Conservation (phyloP, 92 coral and sea anemone species). For the Phenganax subtilis region DNA sequence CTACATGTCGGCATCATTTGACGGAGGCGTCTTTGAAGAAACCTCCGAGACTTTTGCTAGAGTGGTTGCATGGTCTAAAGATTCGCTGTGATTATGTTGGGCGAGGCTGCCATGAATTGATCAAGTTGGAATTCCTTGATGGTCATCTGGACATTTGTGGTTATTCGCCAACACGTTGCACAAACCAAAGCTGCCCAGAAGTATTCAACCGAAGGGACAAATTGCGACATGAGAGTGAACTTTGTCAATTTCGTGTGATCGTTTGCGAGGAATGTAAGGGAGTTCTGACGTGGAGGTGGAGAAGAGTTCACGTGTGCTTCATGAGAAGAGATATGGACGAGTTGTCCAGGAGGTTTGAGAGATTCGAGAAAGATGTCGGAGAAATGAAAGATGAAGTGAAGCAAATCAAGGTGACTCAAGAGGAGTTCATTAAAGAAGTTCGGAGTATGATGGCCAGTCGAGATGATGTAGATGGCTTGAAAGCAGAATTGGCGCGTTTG, state of each 20-base stretch:
- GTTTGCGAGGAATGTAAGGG: conserved; percentile 1
- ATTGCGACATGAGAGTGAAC: conserved; percentile 18
- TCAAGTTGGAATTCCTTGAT: conserved; percentile 61
- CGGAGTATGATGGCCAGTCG: conserved; percentile 5
- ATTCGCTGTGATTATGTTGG: conserved; percentile 72
- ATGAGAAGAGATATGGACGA: conserved; percentile 1
- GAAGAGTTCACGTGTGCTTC: neutral
- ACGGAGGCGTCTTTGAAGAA: conserved; percentile 88
- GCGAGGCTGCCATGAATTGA: conserved; percentile 68
- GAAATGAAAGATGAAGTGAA: neutral
- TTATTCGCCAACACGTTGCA: conserved; percentile 57
- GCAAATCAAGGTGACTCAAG: neutral
- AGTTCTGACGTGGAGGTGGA: neutral
- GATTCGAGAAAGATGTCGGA: neutral
- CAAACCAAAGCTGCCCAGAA: neutral
- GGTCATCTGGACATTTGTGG: conserved; percentile 80
- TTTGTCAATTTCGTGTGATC: conserved; percentile 10
- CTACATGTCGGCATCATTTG: conserved; percentile 66
- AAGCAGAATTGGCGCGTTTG: too few relatives aligned
- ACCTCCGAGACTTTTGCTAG: conserved; percentile 77
- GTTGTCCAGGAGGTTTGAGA: neutral
- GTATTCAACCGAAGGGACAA: conserved; percentile 6
- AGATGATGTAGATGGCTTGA: neutral
- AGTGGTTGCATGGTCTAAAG: conserved; percentile 62
- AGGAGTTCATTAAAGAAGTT: neutral